Evolutionary conservation across 2,797 vertebrate species (phyloP).

Genomic region (Chromobotia macracanthus): DNA sequence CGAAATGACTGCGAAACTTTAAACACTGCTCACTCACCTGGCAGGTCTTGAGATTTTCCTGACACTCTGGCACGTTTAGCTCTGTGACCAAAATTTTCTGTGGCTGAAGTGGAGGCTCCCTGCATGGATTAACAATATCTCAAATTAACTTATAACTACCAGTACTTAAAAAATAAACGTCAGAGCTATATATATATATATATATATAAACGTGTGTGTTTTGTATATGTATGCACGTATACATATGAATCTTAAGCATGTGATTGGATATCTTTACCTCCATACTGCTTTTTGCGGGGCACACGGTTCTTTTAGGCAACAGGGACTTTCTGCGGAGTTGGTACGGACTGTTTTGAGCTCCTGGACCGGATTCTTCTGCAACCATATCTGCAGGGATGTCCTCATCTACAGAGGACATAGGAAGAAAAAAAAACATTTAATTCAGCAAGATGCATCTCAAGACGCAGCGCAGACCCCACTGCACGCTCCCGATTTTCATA

Average conservation of each 20-base stretch:
- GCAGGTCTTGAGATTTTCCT: conserved; percentile 95
- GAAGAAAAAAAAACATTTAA: conserved; percentile 9
- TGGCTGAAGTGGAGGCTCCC: conserved; percentile 98
- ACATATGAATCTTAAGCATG: neutral
- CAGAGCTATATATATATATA: no score
- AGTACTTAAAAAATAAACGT: no score
- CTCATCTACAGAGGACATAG: conserved; percentile 84
- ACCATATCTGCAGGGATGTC: conserved; percentile 99
- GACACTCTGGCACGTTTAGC: conserved; percentile 98
- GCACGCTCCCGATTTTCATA: neutral
- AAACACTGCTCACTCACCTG: conserved; percentile 79
- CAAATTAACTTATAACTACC: neutral
- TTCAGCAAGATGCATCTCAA: conserved; percentile 39
- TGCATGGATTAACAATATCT: conserved; percentile 60
- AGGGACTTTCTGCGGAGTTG: conserved; percentile 99
- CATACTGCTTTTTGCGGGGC: conserved; percentile 96
- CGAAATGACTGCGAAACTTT: neutral
- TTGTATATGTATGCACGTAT: no score
- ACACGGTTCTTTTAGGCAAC: conserved; percentile 98
- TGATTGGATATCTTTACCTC: conserved; percentile 78
- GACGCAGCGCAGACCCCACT: conserved; percentile 8
- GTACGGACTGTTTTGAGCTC: conserved; percentile 99
- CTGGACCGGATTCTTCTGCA: conserved; percentile 99
- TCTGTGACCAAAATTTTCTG: conserved; percentile 97
- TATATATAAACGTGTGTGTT: no score